Evolutionary conservation across 2,797 vertebrate genomes (phyloP).

Genomic region (Natrix natrix): DNA sequence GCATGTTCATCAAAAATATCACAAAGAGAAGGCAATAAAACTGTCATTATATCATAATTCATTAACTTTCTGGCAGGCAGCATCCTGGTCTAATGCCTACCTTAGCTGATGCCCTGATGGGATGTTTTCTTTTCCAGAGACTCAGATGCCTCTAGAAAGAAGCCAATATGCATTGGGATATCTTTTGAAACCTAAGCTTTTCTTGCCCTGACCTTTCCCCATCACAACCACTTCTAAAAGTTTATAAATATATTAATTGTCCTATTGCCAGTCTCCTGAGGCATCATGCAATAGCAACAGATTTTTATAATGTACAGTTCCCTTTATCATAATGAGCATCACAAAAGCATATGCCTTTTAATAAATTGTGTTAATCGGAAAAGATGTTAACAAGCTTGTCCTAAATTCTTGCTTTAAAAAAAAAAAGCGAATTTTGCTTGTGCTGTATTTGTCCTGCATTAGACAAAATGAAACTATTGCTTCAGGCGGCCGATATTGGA

Average conservation of each 20-base stretch:
- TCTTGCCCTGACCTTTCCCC: neutral
- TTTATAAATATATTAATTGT: neutral
- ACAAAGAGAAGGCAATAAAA: neutral
- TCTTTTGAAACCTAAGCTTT: neutral
- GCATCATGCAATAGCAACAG: neutral
- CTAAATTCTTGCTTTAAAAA: neutral
- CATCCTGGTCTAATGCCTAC: neutral
- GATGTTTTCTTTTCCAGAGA: neutral
- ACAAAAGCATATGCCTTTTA: neutral
- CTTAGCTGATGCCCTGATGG: neutral
- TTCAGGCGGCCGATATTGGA: neutral
- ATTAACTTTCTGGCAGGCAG: constrained; percentile 4
- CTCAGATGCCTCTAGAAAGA: neutral
- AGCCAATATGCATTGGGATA: neutral
- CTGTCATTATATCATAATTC: constrained; percentile 4
- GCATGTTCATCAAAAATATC: constrained; percentile 10
- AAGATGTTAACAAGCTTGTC: neutral
- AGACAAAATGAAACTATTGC: neutral
- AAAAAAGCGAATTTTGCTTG: neutral
- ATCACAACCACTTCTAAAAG: neutral
- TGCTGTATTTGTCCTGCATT: neutral
- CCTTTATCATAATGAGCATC: neutral
- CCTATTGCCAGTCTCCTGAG: neutral
- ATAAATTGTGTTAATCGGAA: neutral
- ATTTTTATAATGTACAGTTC: neutral